Percentiles rank a stretch among this genome's conserved stretches.
Evolutionary conservation across 2,888 invertebrate genomes (phyloP).

Genomic region (Dicycla oo): DNA sequence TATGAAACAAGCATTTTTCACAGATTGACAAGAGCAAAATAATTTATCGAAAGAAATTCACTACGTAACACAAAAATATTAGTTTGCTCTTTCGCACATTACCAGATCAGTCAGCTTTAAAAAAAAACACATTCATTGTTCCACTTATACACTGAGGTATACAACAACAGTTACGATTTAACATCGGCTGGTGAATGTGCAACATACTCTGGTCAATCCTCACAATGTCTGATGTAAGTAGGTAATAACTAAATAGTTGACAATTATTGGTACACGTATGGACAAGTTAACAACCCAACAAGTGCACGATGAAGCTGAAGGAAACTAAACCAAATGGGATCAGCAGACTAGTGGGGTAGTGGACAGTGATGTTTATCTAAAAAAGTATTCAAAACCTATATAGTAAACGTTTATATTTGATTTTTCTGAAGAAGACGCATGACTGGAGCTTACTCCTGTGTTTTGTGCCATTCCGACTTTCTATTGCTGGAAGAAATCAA

Average conservation of each 20-base stretch:
- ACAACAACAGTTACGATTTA: conserved; percentile 19
- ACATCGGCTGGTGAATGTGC: conserved; percentile 1
- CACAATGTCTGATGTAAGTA: conserved; percentile 68
- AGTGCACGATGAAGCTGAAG: conserved; percentile 70
- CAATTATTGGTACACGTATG: conserved; percentile 63
- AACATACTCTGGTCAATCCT: conserved; percentile 76
- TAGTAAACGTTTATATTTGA: too few species aligned
- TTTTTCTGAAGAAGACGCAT: too few species aligned
- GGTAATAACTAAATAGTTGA: conserved; percentile 51
- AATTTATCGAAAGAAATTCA: not conserved
- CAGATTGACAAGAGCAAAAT: conserved; percentile 72
- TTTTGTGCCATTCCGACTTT: too few species aligned
- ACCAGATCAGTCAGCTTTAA: not conserved
- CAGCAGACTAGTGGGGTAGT: conserved; percentile 50
- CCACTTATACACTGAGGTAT: conserved; percentile 16
- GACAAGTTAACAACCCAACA: conserved; percentile 78
- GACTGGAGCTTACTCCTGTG: too few species aligned
- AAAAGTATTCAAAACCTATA: too few species aligned
- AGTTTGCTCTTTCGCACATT: not conserved
- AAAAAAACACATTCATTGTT: conserved; percentile 7
- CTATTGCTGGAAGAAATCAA: too few species aligned
- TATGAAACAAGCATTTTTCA: conserved; percentile 49
- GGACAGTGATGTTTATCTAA: conserved; percentile 28
- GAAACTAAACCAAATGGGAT: conserved; percentile 66
- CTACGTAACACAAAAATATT: not conserved